Conservation (phyloP, 2,113 vertebrate genomes). For the Colossoma macropomum region DNA sequence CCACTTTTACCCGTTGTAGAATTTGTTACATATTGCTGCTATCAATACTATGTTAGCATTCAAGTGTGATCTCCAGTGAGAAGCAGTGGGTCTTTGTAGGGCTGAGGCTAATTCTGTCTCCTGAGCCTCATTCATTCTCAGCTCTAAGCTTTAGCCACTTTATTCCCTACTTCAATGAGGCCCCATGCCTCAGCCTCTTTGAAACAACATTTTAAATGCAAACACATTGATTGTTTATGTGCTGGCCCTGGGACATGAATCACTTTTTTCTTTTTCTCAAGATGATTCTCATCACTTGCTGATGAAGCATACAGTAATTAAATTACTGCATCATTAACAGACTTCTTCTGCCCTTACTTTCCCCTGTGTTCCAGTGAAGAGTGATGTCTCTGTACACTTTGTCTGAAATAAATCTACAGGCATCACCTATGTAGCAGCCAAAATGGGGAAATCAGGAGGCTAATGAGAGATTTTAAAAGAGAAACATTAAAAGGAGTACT, state of each 20-base stretch:
- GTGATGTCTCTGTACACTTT: background rate
- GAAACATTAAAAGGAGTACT: background rate
- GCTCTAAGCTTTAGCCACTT: constrained; percentile 8
- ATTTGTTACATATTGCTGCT: background rate
- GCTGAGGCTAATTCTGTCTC: constrained; percentile 36
- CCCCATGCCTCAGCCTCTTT: constrained; percentile 16
- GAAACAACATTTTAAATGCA: constrained; percentile 31
- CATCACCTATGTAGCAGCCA: background rate
- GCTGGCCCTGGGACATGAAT: background rate
- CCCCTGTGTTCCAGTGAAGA: constrained; percentile 4
- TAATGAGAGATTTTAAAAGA: background rate
- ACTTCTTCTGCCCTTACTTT: constrained; percentile 3
- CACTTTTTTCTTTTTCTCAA: constrained; percentile 3
- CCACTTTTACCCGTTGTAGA: no score
- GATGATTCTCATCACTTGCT: constrained; percentile 26
- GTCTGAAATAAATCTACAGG: background rate
- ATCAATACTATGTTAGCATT: background rate
- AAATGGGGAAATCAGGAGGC: background rate
- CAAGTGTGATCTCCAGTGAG: background rate
- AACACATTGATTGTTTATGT: constrained; percentile 40
- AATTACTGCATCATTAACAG: constrained; percentile 22
- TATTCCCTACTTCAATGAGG: constrained; percentile 30
- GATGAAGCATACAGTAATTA: constrained; percentile 26
- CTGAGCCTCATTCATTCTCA: constrained; percentile 34
- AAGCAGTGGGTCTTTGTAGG: background rate